Evolutionary conservation across 2,113 vertebrate species (phyloP), one percentile per base, ranked within the genome.

Genomic region (Oreochromis niloticus): DNA sequence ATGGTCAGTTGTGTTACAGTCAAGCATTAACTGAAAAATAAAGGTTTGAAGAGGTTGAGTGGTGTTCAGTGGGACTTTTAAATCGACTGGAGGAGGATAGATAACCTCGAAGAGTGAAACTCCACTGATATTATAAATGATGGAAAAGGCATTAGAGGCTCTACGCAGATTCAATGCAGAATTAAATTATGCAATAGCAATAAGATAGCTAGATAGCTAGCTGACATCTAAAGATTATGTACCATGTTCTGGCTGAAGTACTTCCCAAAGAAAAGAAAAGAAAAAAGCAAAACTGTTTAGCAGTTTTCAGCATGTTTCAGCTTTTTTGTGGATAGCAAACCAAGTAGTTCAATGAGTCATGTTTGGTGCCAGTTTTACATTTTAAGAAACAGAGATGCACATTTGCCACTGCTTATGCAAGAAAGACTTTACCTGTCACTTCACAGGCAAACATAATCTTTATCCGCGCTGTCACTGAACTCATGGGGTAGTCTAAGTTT

Each of bases 311-410:
- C 32, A 36, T 22, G 1, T 22, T 68, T 68, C 3, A 68, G 36
- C 12, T 68, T 22, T 68, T 68, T 68, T 22, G 63, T 68, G 0
- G 63, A 22, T 41, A n/a, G 43, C 16, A 50, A 50, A 78, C 27
- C 10, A 32, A 32, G 27, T 52, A 34, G 10, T 52, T 78, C 46
- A 78, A 32, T 13, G 17, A 52, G 17, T 48, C 27, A 0, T 13
- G 4, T 34, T 78, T 78, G 73, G 9, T 78, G 27, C 6, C 27
- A 52, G 8, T 32, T 78, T 8, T 12, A 32, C 73, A n/a, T 78
- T 32, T 78, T 32, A 50, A 32, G 46, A 78, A 52, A 78, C 46
- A 78, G 71, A 75, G 43, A 30, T 32, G 30, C 46, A 78, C 16
- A 13, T 52, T 50, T 78, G 16, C 24, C 71, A 75, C 4, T 2